Base-by-base conservation (phyloP, 1,140 invertebrate species). In the Magallana angulata region DNA sequence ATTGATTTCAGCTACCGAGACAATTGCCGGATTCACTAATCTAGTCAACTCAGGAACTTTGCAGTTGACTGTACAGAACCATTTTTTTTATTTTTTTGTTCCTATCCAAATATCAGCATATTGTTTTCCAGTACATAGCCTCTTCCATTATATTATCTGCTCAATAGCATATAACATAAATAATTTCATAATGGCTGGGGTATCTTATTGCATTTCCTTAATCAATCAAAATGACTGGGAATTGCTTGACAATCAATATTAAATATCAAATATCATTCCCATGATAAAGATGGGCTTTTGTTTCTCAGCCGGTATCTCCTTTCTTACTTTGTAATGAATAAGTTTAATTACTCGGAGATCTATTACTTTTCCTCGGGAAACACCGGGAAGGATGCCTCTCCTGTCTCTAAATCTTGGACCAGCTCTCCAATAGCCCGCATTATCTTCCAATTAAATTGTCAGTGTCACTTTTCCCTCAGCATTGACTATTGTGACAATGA, bases 191-290 rank as follows among this genome's bases (percentile, higher is more conserved):
- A 76, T 76, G 24, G 68, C 68, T 24, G 2, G 11, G 4, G 24
- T 30, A 76, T 76, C 68, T 76, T 18, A 76, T 76, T 76, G 68
- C 68, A 30, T 76, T 76, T 76, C 68, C 68, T 76, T 76, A 30
- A 76, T 76, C 68, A 76, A 76, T 76, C 68, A 76, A 76, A 76
- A 76, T 24, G 24, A 76, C 68, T 76, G 24, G 36, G 24, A 76
- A 76, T 30, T 76, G 68, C 68, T 36, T 24, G 68, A 76, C 68
- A 76, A 76, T 76, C 68, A 76, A 76, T 76, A 76, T 76, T 76
- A 30, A 76, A 36, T 76, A 76, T 76, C 68, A 30, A 76, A 76
- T 76, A 76, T 76, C 18, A 76, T 76, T 76, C 36, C 68, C 68
- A 76, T 76, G 68, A 76, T 76, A 76, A 76, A 30, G 68, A 76